Conservation (phyloP, 1,140 invertebrate genomes). For the Heliothis virescens region DNA sequence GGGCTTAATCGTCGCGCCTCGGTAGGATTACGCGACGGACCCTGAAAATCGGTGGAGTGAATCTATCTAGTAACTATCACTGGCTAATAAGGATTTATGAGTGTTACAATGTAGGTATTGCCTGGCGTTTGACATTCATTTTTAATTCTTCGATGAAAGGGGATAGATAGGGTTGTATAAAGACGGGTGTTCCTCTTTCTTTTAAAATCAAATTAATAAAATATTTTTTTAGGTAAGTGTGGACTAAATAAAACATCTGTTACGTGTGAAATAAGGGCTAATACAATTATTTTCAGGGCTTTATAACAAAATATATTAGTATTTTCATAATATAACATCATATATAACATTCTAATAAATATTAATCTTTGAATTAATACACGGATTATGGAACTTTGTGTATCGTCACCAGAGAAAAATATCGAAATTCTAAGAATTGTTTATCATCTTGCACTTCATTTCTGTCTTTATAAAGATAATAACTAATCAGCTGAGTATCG, state of each 20-base stretch:
- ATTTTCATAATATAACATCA: no score
- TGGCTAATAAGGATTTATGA: constrained; percentile 34
- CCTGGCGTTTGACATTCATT: background rate
- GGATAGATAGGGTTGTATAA: background rate
- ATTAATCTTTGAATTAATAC: background rate
- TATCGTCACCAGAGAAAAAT: background rate
- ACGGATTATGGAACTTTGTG: background rate
- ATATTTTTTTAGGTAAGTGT: no score
- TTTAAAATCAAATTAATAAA: no score
- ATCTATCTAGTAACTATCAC: constrained; percentile 29
- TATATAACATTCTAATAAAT: no score
- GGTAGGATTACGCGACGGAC: constrained; percentile 30
- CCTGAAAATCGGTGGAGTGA: constrained; percentile 35
- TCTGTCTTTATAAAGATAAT: no score
- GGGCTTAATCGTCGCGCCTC: constrained; percentile 24
- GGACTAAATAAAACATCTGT: no score
- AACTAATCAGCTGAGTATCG: no score
- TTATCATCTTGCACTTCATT: no score
- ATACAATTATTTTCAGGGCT: no score
- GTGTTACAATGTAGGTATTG: background rate
- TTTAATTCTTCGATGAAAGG: background rate
- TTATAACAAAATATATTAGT: no score
- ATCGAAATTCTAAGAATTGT: background rate
- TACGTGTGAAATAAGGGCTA: no score
- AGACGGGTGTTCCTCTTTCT: no score